Conservation (phyloP, 2,888 invertebrate genomes). For the Metallyticus violacea region DNA sequence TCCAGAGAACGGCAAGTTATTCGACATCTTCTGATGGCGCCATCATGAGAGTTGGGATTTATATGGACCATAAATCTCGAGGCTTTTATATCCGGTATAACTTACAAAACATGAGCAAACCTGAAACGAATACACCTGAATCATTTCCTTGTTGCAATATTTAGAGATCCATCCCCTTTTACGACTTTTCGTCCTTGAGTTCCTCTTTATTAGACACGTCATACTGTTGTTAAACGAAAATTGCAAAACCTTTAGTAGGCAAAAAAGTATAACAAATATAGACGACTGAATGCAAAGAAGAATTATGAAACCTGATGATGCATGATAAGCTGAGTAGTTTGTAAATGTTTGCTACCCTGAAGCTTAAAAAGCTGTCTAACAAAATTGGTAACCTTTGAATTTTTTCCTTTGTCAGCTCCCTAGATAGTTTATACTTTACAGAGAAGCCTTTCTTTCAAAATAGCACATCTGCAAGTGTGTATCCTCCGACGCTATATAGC, state of each 20-base stretch:
- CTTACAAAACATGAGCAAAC: background rate
- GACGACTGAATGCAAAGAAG: background rate
- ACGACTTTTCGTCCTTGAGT: background rate
- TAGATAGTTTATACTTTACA: too few relatives aligned
- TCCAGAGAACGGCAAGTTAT: too few relatives aligned
- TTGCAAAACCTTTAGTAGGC: too few relatives aligned
- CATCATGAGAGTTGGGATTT: background rate
- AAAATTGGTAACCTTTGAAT: too few relatives aligned
- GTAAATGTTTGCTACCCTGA: too few relatives aligned
- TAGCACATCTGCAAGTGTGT: too few relatives aligned
- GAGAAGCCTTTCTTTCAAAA: too few relatives aligned
- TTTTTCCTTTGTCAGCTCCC: too few relatives aligned
- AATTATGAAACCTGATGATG: background rate
- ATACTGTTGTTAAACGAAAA: background rate
- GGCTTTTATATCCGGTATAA: background rate
- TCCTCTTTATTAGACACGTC: background rate
- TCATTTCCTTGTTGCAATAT: background rate
- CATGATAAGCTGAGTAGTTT: too few relatives aligned
- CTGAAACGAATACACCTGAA: background rate
- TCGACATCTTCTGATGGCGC: background rate
- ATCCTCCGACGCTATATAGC: too few relatives aligned
- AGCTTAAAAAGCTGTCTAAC: too few relatives aligned
- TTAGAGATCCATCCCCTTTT: background rate
- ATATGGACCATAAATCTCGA: background rate
- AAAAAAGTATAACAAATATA: background rate